These are phyloP conservation scores for Moxostoma hubbsi DNA, from an alignment of 2,797 vertebrate species.

Conservation along the genomic window DNA sequence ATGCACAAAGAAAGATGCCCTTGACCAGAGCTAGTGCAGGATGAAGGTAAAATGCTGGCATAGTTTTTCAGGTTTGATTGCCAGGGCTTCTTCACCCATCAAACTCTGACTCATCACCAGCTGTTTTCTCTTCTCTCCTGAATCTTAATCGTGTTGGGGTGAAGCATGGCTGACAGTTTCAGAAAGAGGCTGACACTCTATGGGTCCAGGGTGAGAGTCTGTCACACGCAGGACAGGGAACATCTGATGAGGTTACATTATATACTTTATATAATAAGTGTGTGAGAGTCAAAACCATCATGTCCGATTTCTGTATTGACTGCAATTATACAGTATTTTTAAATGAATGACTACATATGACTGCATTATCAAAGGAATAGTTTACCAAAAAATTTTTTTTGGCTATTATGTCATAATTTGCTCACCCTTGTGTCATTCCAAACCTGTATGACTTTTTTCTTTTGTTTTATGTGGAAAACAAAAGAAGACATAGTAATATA, in stretches of 20 bases:
- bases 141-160: not conserved
- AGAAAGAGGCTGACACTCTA: not conserved
- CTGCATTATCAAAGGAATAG: no score
- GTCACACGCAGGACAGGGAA: not conserved
- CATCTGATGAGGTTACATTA: not conserved
- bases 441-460: no score
- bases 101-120: conserved; percentile 62
- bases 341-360: not conserved
- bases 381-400: no score
- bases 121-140: conserved; percentile 56
- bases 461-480: no score
- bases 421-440: no score
- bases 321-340: not conserved
- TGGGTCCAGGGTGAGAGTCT: conserved; percentile 16
- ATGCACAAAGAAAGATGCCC: conserved; percentile 58
- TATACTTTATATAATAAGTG: not conserved
- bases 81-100: conserved; percentile 55
- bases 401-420: no score
- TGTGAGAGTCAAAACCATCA: not conserved
- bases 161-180: conserved; percentile 4
- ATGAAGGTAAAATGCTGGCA: conserved; percentile 51
- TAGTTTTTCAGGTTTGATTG: conserved; percentile 44
- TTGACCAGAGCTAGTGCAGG: conserved; percentile 57
- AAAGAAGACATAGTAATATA: no score
- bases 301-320: not conserved